These are phyloP conservation scores for Parascotia fuliginaria DNA, from an alignment of 2,888 invertebrate species.

Conservation along the genomic window DNA sequence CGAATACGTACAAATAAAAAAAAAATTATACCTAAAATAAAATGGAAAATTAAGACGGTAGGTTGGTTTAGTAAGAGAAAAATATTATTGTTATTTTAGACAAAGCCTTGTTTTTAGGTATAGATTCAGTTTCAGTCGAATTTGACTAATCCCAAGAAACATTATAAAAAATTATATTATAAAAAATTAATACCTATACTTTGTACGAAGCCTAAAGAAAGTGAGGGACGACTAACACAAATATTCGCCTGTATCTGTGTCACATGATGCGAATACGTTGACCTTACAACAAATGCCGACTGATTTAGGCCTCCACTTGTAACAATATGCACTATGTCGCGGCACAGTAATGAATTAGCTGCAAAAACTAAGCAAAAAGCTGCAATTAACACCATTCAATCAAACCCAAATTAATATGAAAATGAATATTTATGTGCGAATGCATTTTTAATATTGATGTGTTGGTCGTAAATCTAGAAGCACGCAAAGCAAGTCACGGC, in stretches of 20 bases:
- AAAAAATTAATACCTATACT: constrained; percentile 12
- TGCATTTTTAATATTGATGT: not conserved
- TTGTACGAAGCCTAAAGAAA: constrained; percentile 36
- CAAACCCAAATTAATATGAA: not conserved
- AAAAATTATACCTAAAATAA: too few relatives aligned
- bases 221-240: constrained; percentile 55
- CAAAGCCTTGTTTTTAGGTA: too few relatives aligned
- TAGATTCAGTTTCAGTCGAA: too few relatives aligned
- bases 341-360: not conserved
- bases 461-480: not conserved
- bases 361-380: constrained; percentile 3
- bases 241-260: constrained; percentile 57
- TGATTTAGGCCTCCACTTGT: constrained; percentile 42
- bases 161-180: too few relatives aligned
- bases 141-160: too few relatives aligned
- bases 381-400: not conserved
- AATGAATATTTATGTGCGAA: not conserved
- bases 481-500: not conserved
- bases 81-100: too few relatives aligned
- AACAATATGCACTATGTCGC: constrained; percentile 26
- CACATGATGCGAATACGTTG: constrained; percentile 66
- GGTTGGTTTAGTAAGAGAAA: too few relatives aligned
- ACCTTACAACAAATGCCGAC: constrained; percentile 62
- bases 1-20: too few relatives aligned
- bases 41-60: too few relatives aligned